phyloP scores from a whole-genome alignment of 1,140 invertebrate species.

The Drosophila prosaltans region DNA sequence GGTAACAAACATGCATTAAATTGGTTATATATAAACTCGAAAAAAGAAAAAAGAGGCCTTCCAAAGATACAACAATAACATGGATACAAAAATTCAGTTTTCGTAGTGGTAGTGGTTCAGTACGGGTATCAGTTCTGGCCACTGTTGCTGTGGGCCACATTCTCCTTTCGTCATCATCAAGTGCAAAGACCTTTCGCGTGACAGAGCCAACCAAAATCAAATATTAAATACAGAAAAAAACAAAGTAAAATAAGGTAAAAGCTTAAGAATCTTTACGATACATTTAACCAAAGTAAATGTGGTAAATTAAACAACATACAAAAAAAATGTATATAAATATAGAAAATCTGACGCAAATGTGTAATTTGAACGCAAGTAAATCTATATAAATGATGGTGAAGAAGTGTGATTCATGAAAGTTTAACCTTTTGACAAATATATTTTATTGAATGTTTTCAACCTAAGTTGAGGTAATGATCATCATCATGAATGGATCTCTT shows the following conservation, averaged over 20 bases:
- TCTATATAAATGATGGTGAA: too few relatives aligned
- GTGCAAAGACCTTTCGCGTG: conserved; percentile 78
- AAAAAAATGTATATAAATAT: conserved; percentile 17
- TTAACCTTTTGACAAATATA: too few relatives aligned
- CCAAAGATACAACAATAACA: too few relatives aligned
- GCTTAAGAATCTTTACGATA: conserved; percentile 25
- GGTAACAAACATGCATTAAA: conserved; percentile 35
- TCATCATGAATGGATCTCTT: too few relatives aligned
- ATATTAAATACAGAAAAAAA: conserved; percentile 45
- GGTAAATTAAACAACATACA: neutral
- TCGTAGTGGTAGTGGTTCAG: neutral
- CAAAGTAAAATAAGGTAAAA: conserved; percentile 24
- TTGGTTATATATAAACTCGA: conserved; percentile 42
- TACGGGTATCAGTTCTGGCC: conserved; percentile 16
- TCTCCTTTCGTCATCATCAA: conserved; percentile 52
- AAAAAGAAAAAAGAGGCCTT: conserved; percentile 28
- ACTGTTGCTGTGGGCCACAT: conserved; percentile 40
- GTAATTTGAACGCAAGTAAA: too few relatives aligned
- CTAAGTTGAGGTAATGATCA: too few relatives aligned
- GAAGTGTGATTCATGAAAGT: too few relatives aligned
- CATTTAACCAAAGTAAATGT: neutral
- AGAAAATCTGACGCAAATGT: neutral
- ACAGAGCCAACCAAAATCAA: conserved; percentile 51
- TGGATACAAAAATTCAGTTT: neutral
- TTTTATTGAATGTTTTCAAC: too few relatives aligned